These are phyloP conservation scores for Hemicrepidius hirtus DNA, from an alignment of 2,888 invertebrate species.

Conservation along the genomic window DNA sequence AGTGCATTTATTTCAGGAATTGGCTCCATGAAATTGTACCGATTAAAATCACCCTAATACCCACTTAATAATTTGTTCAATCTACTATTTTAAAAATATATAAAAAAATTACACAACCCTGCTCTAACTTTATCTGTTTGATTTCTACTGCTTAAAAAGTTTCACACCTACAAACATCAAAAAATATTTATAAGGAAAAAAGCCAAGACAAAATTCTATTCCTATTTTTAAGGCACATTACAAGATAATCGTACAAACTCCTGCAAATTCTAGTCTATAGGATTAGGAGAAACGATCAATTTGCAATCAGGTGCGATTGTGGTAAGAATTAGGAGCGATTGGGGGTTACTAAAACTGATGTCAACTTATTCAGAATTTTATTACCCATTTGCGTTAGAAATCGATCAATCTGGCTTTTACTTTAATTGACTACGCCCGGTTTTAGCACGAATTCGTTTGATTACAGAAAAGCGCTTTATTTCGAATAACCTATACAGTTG, in stretches of 20 bases:
- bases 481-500: constrained; percentile 4
- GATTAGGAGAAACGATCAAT: constrained; percentile 6
- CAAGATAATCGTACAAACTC: constrained; percentile 4
- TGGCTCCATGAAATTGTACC: constrained; percentile 34
- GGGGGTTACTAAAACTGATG: background rate
- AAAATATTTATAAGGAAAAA: no score
- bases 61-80: constrained; percentile 15
- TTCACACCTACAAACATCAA: no score
- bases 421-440: background rate
- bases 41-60: constrained; percentile 28
- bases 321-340: constrained; percentile 9
- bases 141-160: no score
- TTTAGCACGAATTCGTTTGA: constrained; percentile 5
- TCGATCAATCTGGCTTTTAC: constrained; percentile 15
- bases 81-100: background rate
- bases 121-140: no score
- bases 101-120: background rate
- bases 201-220: background rate
- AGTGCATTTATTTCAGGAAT: constrained; percentile 34
- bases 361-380: constrained; percentile 12
- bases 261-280: constrained; percentile 4
- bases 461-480: constrained; percentile 6
- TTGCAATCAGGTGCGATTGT: constrained; percentile 20
- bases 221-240: background rate
- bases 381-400: background rate